Evolutionary conservation across 1,140 invertebrate species (phyloP).

Genomic region (Trichoplusia ni): DNA sequence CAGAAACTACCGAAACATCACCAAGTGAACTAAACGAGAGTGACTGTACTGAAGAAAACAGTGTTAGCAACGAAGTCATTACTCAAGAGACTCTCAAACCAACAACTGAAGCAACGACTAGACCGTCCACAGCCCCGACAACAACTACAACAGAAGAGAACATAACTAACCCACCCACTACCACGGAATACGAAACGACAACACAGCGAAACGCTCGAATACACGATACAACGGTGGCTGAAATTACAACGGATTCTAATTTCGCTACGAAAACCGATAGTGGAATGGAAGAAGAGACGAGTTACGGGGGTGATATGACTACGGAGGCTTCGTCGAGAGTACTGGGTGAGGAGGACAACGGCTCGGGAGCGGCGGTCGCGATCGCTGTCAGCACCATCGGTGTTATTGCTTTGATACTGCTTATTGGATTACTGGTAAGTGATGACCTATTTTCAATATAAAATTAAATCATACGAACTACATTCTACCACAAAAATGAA

Average conservation of each 20-base stretch:
- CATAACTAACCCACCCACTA: not conserved
- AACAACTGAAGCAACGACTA: conserved; percentile 39
- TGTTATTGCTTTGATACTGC: conserved; percentile 68
- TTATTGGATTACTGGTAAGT: conserved; percentile 74
- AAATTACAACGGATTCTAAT: conserved; percentile 44
- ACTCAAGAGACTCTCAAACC: conserved; percentile 27
- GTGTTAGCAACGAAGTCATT: conserved; percentile 65
- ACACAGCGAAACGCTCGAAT: not conserved
- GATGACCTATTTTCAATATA: not conserved
- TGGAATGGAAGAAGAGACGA: conserved; percentile 60
- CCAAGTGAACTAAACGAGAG: conserved; percentile 37
- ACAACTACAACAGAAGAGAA: not conserved
- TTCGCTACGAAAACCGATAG: conserved; percentile 47
- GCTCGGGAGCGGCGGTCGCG: conserved; percentile 66
- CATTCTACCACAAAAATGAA: not conserved
- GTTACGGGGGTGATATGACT: conserved; percentile 60
- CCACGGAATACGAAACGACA: too few relatives aligned
- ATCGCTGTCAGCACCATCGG: conserved; percentile 75
- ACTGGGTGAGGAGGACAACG: conserved; percentile 52
- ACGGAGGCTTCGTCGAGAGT: conserved; percentile 62
- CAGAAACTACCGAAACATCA: conserved; percentile 39
- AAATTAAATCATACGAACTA: not conserved
- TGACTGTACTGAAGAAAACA: conserved; percentile 59
- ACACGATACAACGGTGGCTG: conserved; percentile 17
- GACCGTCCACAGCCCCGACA: conserved; percentile 31